Evolutionary conservation across 2,888 invertebrate genomes (phyloP).

Genomic region (Agonopterix subpropinquella): DNA sequence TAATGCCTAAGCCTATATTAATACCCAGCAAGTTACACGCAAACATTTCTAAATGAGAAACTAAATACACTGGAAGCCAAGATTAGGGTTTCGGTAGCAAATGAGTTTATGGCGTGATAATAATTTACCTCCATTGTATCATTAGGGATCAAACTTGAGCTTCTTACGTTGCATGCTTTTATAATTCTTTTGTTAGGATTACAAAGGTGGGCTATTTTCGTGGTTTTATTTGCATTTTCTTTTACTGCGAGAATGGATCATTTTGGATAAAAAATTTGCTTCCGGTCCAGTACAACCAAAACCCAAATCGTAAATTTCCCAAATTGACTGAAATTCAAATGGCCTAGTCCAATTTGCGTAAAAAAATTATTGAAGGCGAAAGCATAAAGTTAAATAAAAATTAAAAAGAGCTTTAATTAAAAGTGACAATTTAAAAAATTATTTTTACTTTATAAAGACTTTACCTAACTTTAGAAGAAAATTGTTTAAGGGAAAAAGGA

Average conservation of each 20-base stretch:
- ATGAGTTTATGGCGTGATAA: slow-evolving; percentile 67
- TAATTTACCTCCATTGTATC: slow-evolving; percentile 39
- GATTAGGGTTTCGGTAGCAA: slow-evolving; percentile 51
- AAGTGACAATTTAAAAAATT: slow-evolving; percentile 25
- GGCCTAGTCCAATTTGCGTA: too few relatives aligned
- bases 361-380: background rate
- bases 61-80: slow-evolving; percentile 52
- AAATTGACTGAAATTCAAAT: too few relatives aligned
- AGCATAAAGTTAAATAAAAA: background rate
- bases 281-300: too few relatives aligned
- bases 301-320: too few relatives aligned
- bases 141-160: slow-evolving; percentile 39
- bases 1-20: slow-evolving; percentile 34
- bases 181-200: slow-evolving; percentile 6
- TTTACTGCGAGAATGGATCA: too few relatives aligned
- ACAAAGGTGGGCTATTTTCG: slow-evolving; percentile 1
- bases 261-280: too few relatives aligned
- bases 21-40: slow-evolving; percentile 38
- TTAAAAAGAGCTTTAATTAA: slow-evolving; percentile 10
- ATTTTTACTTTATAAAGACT: slow-evolving; percentile 34
- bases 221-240: background rate
- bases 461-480: slow-evolving; percentile 51
- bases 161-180: slow-evolving; percentile 30
- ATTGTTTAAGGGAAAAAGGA: slow-evolving; percentile 67
- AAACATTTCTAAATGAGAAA: slow-evolving; percentile 49